Conservation (phyloP, 2,113 vertebrate species). For the Laterallus jamaicensis region DNA sequence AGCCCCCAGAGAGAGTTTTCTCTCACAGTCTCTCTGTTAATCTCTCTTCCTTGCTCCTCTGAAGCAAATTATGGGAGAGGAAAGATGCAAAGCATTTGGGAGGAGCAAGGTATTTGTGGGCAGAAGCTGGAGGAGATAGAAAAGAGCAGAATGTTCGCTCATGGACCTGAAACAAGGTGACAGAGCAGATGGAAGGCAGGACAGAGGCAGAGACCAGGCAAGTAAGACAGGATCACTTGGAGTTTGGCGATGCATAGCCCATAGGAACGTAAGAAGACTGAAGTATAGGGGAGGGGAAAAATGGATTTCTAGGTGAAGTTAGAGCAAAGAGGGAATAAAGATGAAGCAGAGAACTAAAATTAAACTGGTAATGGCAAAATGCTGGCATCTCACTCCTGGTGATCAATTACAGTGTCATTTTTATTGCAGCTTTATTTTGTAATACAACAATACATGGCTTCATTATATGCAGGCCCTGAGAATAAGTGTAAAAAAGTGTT, state of each 20-base stretch:
- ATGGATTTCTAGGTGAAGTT: not conserved
- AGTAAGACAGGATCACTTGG: not conserved
- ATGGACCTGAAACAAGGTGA: not conserved
- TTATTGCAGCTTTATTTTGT: not conserved
- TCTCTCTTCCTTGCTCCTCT: not conserved
- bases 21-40: not conserved
- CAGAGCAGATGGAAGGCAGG: not conserved
- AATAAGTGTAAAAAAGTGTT: not conserved
- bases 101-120: not conserved
- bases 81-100: not conserved
- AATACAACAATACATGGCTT: not conserved
- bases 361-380: not conserved
- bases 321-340: not conserved
- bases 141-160: rapidly evolving
- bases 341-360: not conserved
- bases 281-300: not conserved
- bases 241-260: not conserved
- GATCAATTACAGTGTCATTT: not conserved
- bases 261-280: not conserved
- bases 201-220: not conserved
- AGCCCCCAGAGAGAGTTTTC: not conserved
- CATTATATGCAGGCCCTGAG: not conserved
- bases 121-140: not conserved
- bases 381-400: not conserved
- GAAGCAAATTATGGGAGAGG: not conserved